phyloP scores from a whole-genome alignment of 2,888 invertebrate species.

The Melanostoma scalare region DNA sequence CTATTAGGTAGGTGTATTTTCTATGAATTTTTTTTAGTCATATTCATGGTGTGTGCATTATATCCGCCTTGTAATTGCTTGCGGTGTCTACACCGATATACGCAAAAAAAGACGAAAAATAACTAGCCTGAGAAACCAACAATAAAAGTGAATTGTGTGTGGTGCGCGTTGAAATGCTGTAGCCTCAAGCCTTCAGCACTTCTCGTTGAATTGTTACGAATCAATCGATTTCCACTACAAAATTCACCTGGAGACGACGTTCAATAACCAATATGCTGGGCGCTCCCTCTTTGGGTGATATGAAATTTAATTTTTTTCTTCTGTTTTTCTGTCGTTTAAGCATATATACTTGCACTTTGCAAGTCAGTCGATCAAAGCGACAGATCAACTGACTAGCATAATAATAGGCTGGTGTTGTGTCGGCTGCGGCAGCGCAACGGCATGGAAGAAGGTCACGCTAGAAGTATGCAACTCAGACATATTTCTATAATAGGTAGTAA shows the following conservation, averaged over 20 bases:
- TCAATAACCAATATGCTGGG: conserved; percentile 25
- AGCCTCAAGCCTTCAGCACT: background rate
- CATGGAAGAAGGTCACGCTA: conserved; percentile 53
- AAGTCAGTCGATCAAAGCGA: conserved; percentile 56
- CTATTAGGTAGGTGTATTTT: conserved; percentile 55
- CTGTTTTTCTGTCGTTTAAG: conserved; percentile 29
- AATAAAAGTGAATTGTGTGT: background rate
- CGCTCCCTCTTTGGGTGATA: conserved; percentile 47
- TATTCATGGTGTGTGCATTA: conserved; percentile 16
- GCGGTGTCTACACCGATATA: conserved; percentile 34
- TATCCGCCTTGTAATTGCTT: conserved; percentile 44
- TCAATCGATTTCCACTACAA: conserved; percentile 67
- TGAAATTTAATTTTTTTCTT: conserved; percentile 20
- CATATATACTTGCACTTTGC: conserved; percentile 25
- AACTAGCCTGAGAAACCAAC: background rate
- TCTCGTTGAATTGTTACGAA: conserved; percentile 44
- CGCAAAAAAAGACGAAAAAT: conserved; percentile 24
- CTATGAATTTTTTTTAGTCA: background rate
- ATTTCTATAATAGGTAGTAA: conserved; percentile 11
- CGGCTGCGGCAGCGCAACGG: conserved; percentile 7
- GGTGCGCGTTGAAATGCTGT: conserved; percentile 7
- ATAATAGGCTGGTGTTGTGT: conserved; percentile 37
- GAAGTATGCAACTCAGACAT: conserved; percentile 45
- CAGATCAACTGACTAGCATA: conserved; percentile 62
- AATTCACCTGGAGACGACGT: conserved; percentile 49